These are phyloP conservation scores for Eospalax fontanierii DNA, from an alignment of 2,797 vertebrate species.

Conservation along the genomic window DNA sequence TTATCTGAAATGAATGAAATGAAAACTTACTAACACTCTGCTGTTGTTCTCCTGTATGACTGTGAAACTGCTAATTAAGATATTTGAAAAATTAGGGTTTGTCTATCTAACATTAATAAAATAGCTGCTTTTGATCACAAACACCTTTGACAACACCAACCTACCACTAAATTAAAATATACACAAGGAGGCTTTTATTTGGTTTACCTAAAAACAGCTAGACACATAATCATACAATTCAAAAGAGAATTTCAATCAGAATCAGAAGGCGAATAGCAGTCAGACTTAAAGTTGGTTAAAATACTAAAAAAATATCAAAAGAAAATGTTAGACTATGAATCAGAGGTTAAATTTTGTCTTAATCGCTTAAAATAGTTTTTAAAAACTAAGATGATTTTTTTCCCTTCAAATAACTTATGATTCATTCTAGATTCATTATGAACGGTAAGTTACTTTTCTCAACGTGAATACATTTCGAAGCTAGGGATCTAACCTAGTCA, in stretches of 20 bases:
- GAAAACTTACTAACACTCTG: background rate
- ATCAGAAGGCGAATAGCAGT: background rate
- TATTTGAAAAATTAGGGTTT: constrained; percentile 55
- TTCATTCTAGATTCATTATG: background rate
- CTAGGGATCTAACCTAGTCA: background rate
- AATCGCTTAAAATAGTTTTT: constrained; percentile 6
- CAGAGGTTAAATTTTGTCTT: background rate
- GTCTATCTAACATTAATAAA: constrained; percentile 24
- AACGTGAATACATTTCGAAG: background rate
- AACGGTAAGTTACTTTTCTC: background rate
- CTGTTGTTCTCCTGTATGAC: background rate
- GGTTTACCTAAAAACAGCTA: constrained; percentile 32
- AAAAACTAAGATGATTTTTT: background rate
- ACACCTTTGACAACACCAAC: background rate
- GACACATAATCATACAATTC: background rate
- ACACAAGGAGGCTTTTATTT: background rate
- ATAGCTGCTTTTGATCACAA: background rate
- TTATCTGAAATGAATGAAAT: constrained; percentile 6
- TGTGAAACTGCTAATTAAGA: background rate
- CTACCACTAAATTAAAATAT: constrained; percentile 37
- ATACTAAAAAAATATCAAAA: constrained; percentile 24
- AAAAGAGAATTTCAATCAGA: constrained; percentile 23
- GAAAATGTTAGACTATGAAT: background rate
- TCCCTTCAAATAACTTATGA: background rate
- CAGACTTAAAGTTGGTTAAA: background rate